These are phyloP conservation scores for Pseudonaja textilis DNA, from an alignment of 2,113 vertebrate species.

Conservation along the genomic window DNA sequence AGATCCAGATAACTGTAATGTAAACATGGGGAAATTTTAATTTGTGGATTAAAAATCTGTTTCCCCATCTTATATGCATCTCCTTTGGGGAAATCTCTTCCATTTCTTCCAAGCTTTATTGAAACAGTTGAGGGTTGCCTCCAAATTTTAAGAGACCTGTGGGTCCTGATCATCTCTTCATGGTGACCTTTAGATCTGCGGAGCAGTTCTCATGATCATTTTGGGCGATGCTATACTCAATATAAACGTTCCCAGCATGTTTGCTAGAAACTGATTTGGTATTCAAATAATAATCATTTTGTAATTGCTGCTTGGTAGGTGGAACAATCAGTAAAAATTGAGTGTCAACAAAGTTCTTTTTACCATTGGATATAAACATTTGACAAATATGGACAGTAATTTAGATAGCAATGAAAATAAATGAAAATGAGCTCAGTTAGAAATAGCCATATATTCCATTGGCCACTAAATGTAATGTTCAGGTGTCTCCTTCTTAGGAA, in stretches of 20 bases:
- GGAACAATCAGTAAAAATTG: not conserved
- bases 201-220: not conserved
- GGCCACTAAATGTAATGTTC: not conserved
- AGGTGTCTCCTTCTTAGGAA: not conserved
- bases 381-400: not conserved
- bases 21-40: too few species aligned
- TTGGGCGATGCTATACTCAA: not conserved
- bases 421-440: not conserved
- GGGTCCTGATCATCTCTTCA: not conserved
- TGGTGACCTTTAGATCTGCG: not conserved
- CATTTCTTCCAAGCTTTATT: too few species aligned
- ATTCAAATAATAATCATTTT: not conserved
- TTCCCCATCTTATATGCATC: too few species aligned
- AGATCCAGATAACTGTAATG: too few species aligned
- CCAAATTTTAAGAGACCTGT: not conserved
- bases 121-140: not conserved
- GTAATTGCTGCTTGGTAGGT: not conserved
- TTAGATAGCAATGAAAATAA: not conserved
- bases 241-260: not conserved
- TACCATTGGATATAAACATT: not conserved
- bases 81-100: too few species aligned
- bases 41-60: too few species aligned
- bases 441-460: not conserved
- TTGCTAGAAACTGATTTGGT: not conserved
- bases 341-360: not conserved